A percentile compares a stretch with the other conserved stretches of the same genome.
phyloP scores from a whole-genome alignment of 1,140 invertebrate species.

The Theocolax elegans region DNA sequence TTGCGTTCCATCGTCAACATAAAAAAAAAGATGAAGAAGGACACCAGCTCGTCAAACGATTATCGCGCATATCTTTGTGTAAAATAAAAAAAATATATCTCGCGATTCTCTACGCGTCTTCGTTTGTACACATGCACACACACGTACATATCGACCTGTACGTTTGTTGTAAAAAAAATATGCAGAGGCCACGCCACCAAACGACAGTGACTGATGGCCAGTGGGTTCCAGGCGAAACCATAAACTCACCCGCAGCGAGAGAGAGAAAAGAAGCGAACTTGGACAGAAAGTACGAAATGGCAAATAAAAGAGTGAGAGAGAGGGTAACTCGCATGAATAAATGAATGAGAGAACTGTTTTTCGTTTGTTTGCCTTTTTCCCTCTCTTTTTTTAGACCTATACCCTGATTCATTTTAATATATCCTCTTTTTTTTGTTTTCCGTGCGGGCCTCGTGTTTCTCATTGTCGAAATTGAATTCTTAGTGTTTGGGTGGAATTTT shows the following conservation, averaged over 20 bases:
- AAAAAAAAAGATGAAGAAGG: no score
- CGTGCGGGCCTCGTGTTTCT: background rate
- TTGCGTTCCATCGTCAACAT: no score
- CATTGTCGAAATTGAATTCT: conserved; percentile 9
- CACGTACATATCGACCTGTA: no score
- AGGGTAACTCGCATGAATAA: conserved; percentile 32
- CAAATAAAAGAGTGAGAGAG: conserved; percentile 14
- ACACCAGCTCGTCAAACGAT: no score
- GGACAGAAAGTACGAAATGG: background rate
- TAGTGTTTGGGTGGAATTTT: no score
- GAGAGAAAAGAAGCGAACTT: background rate
- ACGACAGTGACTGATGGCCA: conserved; percentile 40
- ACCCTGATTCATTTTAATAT: no score
- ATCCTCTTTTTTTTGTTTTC: conserved; percentile 8
- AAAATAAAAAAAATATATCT: no score
- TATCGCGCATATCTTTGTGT: no score
- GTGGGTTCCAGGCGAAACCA: conserved; percentile 26
- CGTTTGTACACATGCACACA: background rate
- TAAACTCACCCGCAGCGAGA: conserved; percentile 15
- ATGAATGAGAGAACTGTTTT: conserved; percentile 35
- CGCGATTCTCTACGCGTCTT: conserved; percentile 5
- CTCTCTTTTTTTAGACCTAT: no score
- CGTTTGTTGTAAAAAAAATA: no score
- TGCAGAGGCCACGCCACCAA: background rate
- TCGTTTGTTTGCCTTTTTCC: no score